Percentiles rank a stretch among this genome's conserved stretches.
Evolutionary conservation across 2,797 vertebrate species (phyloP).

Genomic region (Alfaro cultratus): DNA sequence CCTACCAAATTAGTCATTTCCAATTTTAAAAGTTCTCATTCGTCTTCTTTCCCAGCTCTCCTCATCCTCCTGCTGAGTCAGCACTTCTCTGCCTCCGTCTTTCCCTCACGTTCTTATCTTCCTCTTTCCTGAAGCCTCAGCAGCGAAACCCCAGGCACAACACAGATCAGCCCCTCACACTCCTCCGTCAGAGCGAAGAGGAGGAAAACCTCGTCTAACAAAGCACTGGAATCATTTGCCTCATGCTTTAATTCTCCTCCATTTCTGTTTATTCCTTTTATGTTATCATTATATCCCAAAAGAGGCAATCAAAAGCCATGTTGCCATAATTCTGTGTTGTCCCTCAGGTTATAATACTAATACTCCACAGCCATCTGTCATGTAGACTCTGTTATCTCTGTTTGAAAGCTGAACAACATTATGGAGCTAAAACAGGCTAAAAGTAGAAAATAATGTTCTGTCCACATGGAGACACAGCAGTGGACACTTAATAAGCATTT

Average conservation of each 20-base stretch:
- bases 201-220: conserved; percentile 39
- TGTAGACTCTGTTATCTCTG: neutral
- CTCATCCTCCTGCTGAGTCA: conserved; percentile 66
- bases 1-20: neutral
- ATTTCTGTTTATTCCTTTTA: conserved; percentile 23
- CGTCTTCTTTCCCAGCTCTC: conserved; percentile 32
- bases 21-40: conserved; percentile 28
- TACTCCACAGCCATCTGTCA: conserved; percentile 13
- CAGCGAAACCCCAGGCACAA: conserved; percentile 80
- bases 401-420: neutral
- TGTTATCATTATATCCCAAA: conserved; percentile 28
- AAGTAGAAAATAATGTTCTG: neutral
- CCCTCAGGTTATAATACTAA: conserved; percentile 16
- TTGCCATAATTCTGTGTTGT: neutral
- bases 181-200: neutral
- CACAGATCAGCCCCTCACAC: conserved; percentile 74
- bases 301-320: conserved; percentile 27
- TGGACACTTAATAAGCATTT: neutral
- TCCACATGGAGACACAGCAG: neutral
- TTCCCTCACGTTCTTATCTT: conserved; percentile 22
- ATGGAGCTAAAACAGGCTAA: neutral
- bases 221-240: conserved; percentile 54
- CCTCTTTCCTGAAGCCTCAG: conserved; percentile 60
- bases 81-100: conserved; percentile 48
- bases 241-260: conserved; percentile 16